Base-by-base conservation (phyloP, 2,113 vertebrate species). In the Shinisaurus crocodilurus region DNA sequence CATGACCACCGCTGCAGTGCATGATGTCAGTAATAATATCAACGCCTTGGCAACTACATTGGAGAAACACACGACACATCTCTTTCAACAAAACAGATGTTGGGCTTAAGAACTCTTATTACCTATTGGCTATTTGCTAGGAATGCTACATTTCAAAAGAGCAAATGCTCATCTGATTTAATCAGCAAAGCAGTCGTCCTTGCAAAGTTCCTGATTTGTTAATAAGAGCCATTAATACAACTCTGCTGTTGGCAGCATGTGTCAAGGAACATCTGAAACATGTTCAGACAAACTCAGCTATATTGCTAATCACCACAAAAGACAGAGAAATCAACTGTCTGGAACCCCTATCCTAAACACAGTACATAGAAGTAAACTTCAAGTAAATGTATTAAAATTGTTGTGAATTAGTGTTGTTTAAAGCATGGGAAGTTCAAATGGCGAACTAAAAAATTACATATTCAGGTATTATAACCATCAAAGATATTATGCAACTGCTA, bases 151-250 rank as follows among this genome's bases (percentile, higher is more conserved):
- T 40, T 93, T 90, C 83, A 40, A 50, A 84, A 82, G 0, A 63
- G 69, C 75, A 79, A 92, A 83, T 0, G 0, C 23, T 74, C 1
- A 6, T 90, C 87, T 6, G 3, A 67, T 32, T 16, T 32, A 43
- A 82, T 90, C 82, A 90, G 75, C 15, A 90, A 80, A 37, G n/a
- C 86, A 79, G 60, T 85, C 75, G 3, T 48, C 90, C 85, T 90
- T 85, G 57, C 0, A 48, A 90, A 83, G 1, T 76, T 90, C 1
- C 50, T 40, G 0, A 8, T 70, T 85, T 91, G 18, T 86, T 85
- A 29, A 88, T 27, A 6, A 50, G 2, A 93, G 18, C 60, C 69
- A 89, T 80, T 48, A 72, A 76, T 45, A 6, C 86, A 74, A 74
- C 85, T 4, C 2, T 74, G 25, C 20, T 63, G 0, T 0, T 82